These are phyloP conservation scores for Pollachius pollachius DNA, from an alignment of 2,113 vertebrate genomes.

Conservation along the genomic window DNA sequence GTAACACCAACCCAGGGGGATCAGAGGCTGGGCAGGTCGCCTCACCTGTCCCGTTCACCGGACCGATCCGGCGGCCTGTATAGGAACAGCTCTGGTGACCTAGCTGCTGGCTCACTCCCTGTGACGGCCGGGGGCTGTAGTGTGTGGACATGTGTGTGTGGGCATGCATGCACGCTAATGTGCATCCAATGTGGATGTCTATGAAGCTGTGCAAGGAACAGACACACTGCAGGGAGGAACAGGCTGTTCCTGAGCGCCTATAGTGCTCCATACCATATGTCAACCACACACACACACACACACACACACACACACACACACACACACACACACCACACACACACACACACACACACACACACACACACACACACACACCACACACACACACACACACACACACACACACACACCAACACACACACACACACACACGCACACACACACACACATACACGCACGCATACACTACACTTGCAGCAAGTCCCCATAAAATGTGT, in stretches of 20 bases:
- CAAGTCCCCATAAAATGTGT: no score
- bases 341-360: conserved; percentile 3
- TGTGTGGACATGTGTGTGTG: not conserved
- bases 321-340: not conserved
- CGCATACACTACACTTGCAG: not conserved
- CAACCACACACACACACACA: not conserved
- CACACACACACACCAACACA: not conserved
- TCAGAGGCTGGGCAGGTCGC: no score
- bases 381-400: not conserved
- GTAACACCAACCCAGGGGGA: no score
- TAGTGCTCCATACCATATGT: no score
- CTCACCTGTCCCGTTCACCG: no score
- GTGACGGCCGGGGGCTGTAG: not conserved
- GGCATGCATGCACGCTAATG: no score
- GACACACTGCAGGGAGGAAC: no score
- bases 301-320: conserved; percentile 3
- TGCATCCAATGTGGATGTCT: not conserved
- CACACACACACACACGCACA: conserved; percentile 1
- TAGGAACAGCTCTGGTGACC: no score
- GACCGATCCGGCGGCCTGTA: no score
- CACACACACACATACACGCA: conserved; percentile 1
- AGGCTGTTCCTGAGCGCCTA: no score
- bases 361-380: conserved; percentile 6
- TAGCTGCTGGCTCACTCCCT: no score
- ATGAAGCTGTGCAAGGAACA: no score